Evolutionary conservation across 2,113 vertebrate genomes (phyloP).

Genomic region (Rhagologus leucostigma): DNA sequence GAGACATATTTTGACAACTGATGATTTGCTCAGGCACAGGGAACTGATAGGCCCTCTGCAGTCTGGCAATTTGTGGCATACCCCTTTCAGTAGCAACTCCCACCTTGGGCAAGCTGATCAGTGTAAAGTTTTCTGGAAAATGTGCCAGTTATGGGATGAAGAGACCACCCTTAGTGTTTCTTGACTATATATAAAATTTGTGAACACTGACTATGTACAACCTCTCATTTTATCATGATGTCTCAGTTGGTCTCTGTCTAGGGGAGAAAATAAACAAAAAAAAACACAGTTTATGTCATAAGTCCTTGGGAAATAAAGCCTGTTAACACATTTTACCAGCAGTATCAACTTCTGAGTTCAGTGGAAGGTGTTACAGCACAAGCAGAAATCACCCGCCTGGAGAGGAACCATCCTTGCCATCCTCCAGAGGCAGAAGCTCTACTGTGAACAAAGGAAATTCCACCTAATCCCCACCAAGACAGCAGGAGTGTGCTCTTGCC

Average conservation of each 20-base stretch:
- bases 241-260: background rate
- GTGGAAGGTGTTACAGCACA: background rate
- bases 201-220: background rate
- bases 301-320: background rate
- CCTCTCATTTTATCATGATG: background rate
- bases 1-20: background rate
- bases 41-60: background rate
- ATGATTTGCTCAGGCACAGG: background rate
- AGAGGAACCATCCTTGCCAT: background rate
- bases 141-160: background rate
- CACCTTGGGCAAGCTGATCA: background rate
- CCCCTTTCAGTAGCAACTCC: background rate
- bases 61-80: background rate
- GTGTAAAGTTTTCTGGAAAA: background rate
- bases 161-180: background rate
- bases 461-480: background rate
- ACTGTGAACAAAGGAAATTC: background rate
- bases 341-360: background rate
- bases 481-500: background rate
- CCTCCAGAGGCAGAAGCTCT: background rate
- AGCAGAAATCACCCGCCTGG: background rate
- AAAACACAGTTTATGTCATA: background rate
- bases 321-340: background rate
- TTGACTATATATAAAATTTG: background rate
- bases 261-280: fast-evolving